A percentile compares a stretch with the other conserved stretches of the same genome.
Evolutionary conservation across 2,113 vertebrate species (phyloP).

Genomic region (Festucalex cinctus): DNA sequence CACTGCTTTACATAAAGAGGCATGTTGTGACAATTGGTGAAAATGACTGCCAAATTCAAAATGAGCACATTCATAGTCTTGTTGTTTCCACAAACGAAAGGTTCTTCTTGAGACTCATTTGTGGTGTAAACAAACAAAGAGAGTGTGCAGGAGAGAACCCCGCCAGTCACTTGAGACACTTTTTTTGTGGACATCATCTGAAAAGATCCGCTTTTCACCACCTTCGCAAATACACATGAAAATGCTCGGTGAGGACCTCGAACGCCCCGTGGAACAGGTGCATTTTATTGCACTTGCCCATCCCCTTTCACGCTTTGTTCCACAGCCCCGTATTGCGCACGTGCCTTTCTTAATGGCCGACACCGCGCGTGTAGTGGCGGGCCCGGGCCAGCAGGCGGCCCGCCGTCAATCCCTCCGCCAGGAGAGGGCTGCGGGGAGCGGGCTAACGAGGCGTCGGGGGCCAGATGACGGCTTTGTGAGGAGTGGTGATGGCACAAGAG

Average conservation of each 20-base stretch:
- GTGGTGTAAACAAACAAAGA: too few relatives aligned
- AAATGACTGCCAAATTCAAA: too few relatives aligned
- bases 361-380: slow-evolving; percentile 33
- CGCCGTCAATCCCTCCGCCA: slow-evolving; percentile 50
- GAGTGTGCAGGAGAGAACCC: slow-evolving; percentile 3
- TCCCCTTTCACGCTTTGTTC: slow-evolving; percentile 36
- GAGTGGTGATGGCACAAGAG: slow-evolving; percentile 55
- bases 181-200: slow-evolving; percentile 38
- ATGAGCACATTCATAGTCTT: background rate
- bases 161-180: slow-evolving; percentile 12
- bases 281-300: slow-evolving; percentile 49
- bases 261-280: slow-evolving; percentile 57
- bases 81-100: background rate
- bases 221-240: slow-evolving; percentile 42
- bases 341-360: slow-evolving; percentile 20
- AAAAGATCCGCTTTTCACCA: slow-evolving; percentile 54
- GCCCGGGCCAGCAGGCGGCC: slow-evolving; percentile 41
- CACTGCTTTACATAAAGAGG: slow-evolving; percentile 56
- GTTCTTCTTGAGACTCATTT: too few relatives aligned
- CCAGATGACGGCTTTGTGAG: slow-evolving; percentile 70
- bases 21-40: slow-evolving; percentile 24
- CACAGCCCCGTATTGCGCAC: slow-evolving; percentile 8
- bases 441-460: slow-evolving; percentile 68
- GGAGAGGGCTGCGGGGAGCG: slow-evolving; percentile 58
- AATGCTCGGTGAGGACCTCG: slow-evolving; percentile 39